phyloP scores from a whole-genome alignment of 2,888 invertebrate species.

The Carterocephalus palaemon region DNA sequence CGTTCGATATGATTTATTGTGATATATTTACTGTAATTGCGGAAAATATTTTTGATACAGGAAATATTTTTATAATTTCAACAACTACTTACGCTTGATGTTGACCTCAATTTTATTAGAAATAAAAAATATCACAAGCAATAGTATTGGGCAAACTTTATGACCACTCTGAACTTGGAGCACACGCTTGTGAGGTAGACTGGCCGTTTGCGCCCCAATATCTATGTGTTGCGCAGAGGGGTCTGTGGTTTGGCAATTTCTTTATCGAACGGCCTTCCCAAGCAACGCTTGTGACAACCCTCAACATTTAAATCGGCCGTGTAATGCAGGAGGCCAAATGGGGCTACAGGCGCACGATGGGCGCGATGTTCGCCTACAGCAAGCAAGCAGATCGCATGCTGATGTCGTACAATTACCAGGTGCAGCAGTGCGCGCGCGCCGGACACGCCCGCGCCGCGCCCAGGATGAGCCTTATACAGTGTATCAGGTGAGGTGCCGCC shows the following conservation, averaged over 20 bases:
- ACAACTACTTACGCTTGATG: no score
- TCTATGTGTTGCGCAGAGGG: no score
- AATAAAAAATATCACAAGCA: not conserved
- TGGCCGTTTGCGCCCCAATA: no score
- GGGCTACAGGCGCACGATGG: constrained; percentile 77
- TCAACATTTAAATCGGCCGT: constrained; percentile 42
- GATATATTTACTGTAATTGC: no score
- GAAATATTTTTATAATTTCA: no score
- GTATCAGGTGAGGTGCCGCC: constrained; percentile 81
- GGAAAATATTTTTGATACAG: no score
- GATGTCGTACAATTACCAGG: constrained; percentile 78
- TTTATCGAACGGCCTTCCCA: not conserved
- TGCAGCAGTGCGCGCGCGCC: constrained; percentile 69
- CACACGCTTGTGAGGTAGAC: no score
- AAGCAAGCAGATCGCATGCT: constrained; percentile 75
- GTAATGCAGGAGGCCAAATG: constrained; percentile 75
- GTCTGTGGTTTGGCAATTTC: no score
- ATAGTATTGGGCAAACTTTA: no score
- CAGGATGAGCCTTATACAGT: constrained; percentile 87
- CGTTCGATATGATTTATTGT: no score
- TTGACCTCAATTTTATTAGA: no score
- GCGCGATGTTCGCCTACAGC: constrained; percentile 77
- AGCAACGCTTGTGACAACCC: not conserved
- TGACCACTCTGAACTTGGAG: no score
- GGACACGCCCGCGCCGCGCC: constrained; percentile 60